Evolutionary conservation across 2,113 vertebrate genomes (phyloP), one percentile per base, ranked within the genome.

Genomic region (Gavia stellata): DNA sequence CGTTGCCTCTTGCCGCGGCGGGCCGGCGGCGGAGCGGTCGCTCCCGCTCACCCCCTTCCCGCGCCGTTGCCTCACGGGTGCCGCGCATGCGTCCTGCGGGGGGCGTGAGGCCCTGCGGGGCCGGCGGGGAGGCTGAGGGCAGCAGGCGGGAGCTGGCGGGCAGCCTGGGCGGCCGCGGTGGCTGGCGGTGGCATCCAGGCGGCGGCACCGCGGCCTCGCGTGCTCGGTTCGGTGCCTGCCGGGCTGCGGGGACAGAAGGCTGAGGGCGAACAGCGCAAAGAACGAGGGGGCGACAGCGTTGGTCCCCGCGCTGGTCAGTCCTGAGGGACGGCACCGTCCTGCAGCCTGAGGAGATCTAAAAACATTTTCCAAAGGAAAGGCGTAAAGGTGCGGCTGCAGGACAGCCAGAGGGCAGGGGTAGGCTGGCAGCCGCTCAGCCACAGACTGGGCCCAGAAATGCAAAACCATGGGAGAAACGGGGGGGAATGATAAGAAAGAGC

Each of bases 201-300:
- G 28, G 33, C 2, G 38, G 19, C 10, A 25, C 5, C 12, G 65
- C 5, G 1, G 34, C 18, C 14, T 9, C 7, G 24, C 3, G 9
- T 12, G 73, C 12, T 15, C 10, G 21, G 14, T 33, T 36, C 7
- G 38, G 40, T 3, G 12, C 29, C 53, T 52, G n/a, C 11, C 6
- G 14, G 34, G 44, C 14, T 9, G 21, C 17, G 12, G 34, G 9
- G 4, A 4, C 26, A 1, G 71, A 50, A n/a, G 56, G 16, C 44
- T 52, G 24, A 36, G 31, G 26, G 34, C 8, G 2, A 72, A 10
- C 12, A 4, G 65, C 45, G 14, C 17, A 11, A 10, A 36, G n/a
- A 9, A 15, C 1, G 17, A 17, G 6, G 44, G 34, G 19, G 14
- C 5, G 12, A 33, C 50, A 7, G 13, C 9, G 21, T 9, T 26